These are phyloP conservation scores for Calliphora vicina DNA, from an alignment of 1,140 invertebrate genomes.

Conservation along the genomic window DNA sequence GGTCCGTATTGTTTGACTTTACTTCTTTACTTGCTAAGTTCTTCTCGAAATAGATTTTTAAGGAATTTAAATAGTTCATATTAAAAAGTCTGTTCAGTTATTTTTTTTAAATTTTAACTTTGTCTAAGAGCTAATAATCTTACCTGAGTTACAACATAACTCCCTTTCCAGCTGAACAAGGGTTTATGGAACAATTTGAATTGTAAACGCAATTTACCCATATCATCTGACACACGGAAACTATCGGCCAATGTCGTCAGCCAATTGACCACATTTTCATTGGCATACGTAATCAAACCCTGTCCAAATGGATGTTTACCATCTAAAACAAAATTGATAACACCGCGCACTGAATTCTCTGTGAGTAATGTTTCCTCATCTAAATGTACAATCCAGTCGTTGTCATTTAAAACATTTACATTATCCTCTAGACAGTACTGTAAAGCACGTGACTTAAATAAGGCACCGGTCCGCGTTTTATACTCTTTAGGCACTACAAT, in stretches of 20 bases:
- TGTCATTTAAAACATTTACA: conserved; percentile 86
- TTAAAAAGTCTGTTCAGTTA: no score
- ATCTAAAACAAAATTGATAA: conserved; percentile 95
- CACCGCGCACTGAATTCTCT: conserved; percentile 88
- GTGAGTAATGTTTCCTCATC: conserved; percentile 97
- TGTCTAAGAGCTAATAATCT: not conserved
- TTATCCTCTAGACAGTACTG: conserved; percentile 95
- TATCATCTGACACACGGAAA: conserved; percentile 95
- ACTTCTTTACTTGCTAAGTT: no score
- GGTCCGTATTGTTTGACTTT: no score
- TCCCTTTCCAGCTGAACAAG: conserved; percentile 97
- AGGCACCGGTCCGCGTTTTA: conserved; percentile 85
- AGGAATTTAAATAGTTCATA: no score
- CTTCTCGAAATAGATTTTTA: no score
- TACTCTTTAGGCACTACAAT: conserved; percentile 88
- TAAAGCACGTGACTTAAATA: conserved; percentile 94
- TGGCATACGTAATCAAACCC: conserved; percentile 97
- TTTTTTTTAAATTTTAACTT: no score
- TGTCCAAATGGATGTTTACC: conserved; percentile 97
- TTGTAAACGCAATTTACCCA: conserved; percentile 94
- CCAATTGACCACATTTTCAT: conserved; percentile 97
- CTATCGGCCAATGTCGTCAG: conserved; percentile 95
- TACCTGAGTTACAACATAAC: conserved; percentile 92
- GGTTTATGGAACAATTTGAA: conserved; percentile 95
- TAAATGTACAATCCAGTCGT: conserved; percentile 97